Evolutionary conservation across 2,113 vertebrate genomes (phyloP), one percentile per base, ranked within the genome.

Genomic region (Bubalus kerabau): DNA sequence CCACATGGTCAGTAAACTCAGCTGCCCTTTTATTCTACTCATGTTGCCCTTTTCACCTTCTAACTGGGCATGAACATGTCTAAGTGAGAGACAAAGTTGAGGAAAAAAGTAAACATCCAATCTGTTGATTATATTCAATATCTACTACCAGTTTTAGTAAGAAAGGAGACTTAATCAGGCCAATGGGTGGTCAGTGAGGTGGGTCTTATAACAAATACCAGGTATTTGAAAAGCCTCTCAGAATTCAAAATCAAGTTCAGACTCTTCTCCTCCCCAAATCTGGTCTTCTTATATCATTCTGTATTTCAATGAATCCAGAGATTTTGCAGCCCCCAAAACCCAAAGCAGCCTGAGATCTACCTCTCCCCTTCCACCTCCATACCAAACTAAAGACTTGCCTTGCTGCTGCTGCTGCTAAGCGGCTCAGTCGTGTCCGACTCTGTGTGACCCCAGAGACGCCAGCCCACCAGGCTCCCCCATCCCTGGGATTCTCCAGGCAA

Each of bases 151-250:
- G 50, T 28, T 14, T 26, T 2, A 85, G 11, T 0, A 76, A 54
- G 26, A 54, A 83, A 87, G 52, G 78, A 89, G 62, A 24, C 23
- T 5, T 11, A 62, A n/a, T 24, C n/a, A 64, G 30, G 62, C 76
- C 82, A 14, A 36, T 5, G 30, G 54, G 1, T n/a, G 1, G 1
- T 23, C 8, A 7, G 1, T 26, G 71, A 24, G 2, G 10, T 1
- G 9, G 24, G 17, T 48, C 36, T 86, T 24, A 52, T 7, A 57
- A 74, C 24, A 23, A 54, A 23, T 16, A 54, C n/a, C 46, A 21
- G 46, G 17, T 6, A 74, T 40, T 46, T 62, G 23, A 76, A 46
- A 93, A 90, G 86, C 36, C 43, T 23, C 46, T 74, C 76, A 46
- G n/a, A 26, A 7, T 71, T 40, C 84, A 88, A 82, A 82, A 43